These are phyloP conservation scores for Etheostoma perlongum DNA, from an alignment of 2,797 vertebrate genomes.

Conservation along the genomic window DNA sequence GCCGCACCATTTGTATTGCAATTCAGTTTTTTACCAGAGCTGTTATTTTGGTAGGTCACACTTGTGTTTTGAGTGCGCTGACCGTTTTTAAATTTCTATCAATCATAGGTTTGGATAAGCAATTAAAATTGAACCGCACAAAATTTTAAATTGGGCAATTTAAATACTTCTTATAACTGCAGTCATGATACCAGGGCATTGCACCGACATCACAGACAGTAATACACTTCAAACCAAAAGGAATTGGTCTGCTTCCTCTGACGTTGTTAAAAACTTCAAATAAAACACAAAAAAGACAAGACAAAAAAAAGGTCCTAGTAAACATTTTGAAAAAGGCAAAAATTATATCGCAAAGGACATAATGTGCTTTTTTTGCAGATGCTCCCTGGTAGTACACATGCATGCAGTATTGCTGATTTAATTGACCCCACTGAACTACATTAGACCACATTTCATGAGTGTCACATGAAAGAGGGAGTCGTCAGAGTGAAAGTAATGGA, in stretches of 20 bases:
- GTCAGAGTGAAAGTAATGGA: conserved; percentile 15
- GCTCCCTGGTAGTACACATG: no score
- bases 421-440: background rate
- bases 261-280: no score
- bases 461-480: background rate
- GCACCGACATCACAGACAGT: background rate
- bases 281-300: no score
- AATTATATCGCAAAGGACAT: background rate
- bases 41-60: background rate
- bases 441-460: background rate
- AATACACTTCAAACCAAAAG: background rate
- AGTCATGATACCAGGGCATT: background rate
- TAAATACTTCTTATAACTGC: background rate
- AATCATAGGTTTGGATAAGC: background rate
- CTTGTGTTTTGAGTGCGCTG: background rate
- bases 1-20: no score
- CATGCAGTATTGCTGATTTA: conserved; percentile 7
- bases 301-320: background rate
- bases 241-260: background rate
- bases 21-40: background rate
- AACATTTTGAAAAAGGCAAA: no score
- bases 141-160: background rate
- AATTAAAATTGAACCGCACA: background rate
- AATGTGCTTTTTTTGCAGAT: background rate
- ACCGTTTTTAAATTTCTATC: background rate